These are phyloP conservation scores for Erannis defoliaria DNA, from an alignment of 2,888 invertebrate genomes.

Conservation along the genomic window DNA sequence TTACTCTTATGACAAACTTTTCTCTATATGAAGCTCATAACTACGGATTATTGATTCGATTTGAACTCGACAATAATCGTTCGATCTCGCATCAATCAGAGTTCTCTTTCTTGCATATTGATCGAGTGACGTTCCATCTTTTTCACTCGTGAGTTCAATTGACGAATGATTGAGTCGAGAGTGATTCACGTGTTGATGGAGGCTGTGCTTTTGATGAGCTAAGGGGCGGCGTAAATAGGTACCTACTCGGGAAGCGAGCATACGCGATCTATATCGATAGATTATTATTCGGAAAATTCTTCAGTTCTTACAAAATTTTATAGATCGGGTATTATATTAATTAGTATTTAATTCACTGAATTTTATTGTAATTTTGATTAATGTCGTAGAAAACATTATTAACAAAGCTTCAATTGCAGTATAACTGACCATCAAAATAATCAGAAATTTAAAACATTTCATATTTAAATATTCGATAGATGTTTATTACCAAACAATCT, in stretches of 20 bases:
- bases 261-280: slow-evolving; percentile 39
- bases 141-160: slow-evolving; percentile 69
- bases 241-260: slow-evolving; percentile 48
- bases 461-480: too few relatives aligned
- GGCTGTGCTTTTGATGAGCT: slow-evolving; percentile 65
- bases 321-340: too few relatives aligned
- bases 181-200: slow-evolving; percentile 66
- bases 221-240: slow-evolving; percentile 42
- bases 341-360: too few relatives aligned
- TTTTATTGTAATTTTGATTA: too few relatives aligned
- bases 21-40: slow-evolving; percentile 44
- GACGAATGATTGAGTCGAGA: slow-evolving; percentile 78
- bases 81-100: slow-evolving; percentile 58
- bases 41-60: slow-evolving; percentile 69
- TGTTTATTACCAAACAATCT: too few relatives aligned
- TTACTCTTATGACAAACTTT: slow-evolving; percentile 56
- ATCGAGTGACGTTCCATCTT: slow-evolving; percentile 66
- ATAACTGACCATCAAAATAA: too few relatives aligned
- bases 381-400: too few relatives aligned
- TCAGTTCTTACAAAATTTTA: too few relatives aligned
- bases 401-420: too few relatives aligned
- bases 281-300: too few relatives aligned
- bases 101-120: slow-evolving; percentile 65
- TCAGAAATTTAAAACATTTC: too few relatives aligned
- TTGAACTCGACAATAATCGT: slow-evolving; percentile 69